Evolutionary conservation across 2,888 invertebrate species (phyloP).

Genomic region (Drosophila bunnanda): DNA sequence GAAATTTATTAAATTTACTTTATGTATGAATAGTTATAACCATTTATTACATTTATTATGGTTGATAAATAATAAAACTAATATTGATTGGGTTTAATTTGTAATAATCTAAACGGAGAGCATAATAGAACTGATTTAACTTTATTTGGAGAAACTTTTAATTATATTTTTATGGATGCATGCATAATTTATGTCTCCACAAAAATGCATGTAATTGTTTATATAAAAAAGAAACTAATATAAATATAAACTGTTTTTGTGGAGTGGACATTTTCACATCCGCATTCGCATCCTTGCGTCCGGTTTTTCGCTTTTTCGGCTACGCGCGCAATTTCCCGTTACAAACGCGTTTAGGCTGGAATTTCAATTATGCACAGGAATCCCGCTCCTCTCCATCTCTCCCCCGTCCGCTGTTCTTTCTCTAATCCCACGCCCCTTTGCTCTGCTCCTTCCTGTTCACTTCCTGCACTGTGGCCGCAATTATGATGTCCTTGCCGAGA

Average conservation of each 20-base stretch:
- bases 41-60: background rate
- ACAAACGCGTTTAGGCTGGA: constrained; percentile 78
- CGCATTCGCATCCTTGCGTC: constrained; percentile 44
- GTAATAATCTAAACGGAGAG: background rate
- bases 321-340: constrained; percentile 73
- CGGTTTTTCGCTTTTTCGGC: constrained; percentile 59
- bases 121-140: background rate
- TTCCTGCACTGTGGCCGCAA: constrained; percentile 53
- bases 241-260: constrained; percentile 38
- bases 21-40: background rate
- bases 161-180: background rate
- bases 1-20: background rate
- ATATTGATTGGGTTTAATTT: background rate
- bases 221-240: background rate
- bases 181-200: background rate
- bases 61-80: background rate
- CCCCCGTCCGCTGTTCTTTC: background rate
- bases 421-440: constrained; percentile 11
- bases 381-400: constrained; percentile 39
- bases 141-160: background rate
- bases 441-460: constrained; percentile 33
- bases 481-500: constrained; percentile 65
- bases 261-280: constrained; percentile 57
- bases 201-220: constrained; percentile 19
- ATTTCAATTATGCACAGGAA: constrained; percentile 79